Conservation (phyloP, 2,888 invertebrate genomes). For the Chesias legatella region DNA sequence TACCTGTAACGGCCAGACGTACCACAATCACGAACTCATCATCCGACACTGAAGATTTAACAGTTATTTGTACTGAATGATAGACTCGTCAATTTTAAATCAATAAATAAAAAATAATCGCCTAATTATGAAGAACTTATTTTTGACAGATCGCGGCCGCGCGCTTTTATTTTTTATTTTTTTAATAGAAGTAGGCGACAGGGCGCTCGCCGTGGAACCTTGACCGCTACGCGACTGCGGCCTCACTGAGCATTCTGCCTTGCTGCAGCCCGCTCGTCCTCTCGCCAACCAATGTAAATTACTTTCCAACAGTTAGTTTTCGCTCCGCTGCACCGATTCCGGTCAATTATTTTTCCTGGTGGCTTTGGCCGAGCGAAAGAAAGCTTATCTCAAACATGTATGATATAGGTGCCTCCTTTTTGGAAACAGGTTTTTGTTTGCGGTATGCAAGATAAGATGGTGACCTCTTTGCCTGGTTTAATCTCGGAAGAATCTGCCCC, state of each 20-base stretch:
- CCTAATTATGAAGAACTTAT: slow-evolving; percentile 34
- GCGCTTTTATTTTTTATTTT: slow-evolving; percentile 61
- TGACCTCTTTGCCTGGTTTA: slow-evolving; percentile 14
- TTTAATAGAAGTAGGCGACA: slow-evolving; percentile 41
- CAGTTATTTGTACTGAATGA: slow-evolving; percentile 68
- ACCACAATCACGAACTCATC: slow-evolving; percentile 74
- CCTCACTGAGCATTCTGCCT: slow-evolving; percentile 60
- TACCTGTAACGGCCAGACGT: slow-evolving; percentile 69
- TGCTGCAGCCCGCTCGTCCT: slow-evolving; percentile 52
- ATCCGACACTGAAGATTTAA: slow-evolving; percentile 67
- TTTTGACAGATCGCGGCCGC: slow-evolving; percentile 66
- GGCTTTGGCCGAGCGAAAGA: slow-evolving; percentile 46
- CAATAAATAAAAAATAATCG: slow-evolving; percentile 24
- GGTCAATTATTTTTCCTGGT: slow-evolving; percentile 45
- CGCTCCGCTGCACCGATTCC: slow-evolving; percentile 74
- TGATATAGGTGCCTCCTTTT: slow-evolving; percentile 15
- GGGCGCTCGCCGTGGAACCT: slow-evolving; percentile 59
- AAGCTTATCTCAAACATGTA: slow-evolving; percentile 46
- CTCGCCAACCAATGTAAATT: slow-evolving; percentile 59
- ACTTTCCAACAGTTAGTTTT: slow-evolving; percentile 77
- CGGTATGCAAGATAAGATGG: slow-evolving; percentile 13
- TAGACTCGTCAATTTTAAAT: slow-evolving; percentile 31
- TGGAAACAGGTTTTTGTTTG: slow-evolving; percentile 21
- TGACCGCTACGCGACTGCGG: slow-evolving; percentile 74
- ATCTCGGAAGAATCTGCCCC: neutral